Evolutionary conservation across 1,140 invertebrate genomes (phyloP).

Genomic region (Prorops nasuta): DNA sequence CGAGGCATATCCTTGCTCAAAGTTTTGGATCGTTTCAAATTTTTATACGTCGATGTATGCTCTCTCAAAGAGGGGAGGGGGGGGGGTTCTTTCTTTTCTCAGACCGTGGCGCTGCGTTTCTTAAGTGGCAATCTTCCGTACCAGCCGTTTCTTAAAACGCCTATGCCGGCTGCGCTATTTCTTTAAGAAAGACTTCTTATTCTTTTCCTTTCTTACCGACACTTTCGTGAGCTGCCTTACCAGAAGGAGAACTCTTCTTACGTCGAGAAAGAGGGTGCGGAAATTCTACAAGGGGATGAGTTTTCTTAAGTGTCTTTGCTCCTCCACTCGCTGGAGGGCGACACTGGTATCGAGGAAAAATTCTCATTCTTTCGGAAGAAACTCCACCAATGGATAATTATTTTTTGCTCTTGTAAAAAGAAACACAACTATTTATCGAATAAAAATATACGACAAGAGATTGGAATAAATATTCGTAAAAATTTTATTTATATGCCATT

Average conservation of each 20-base stretch:
- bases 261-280: constrained; percentile 36
- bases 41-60: no score
- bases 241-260: constrained; percentile 47
- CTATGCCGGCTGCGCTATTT: constrained; percentile 44
- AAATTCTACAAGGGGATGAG: constrained; percentile 38
- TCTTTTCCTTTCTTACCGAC: constrained; percentile 56
- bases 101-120: constrained; percentile 38
- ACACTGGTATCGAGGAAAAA: constrained; percentile 37
- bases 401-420: neutral
- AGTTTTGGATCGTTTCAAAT: no score
- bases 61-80: no score
- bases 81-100: no score
- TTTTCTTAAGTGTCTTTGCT: constrained; percentile 54
- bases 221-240: constrained; percentile 45
- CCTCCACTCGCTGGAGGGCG: constrained; percentile 49
- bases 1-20: no score
- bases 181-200: constrained; percentile 48
- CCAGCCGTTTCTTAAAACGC: constrained; percentile 42
- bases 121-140: constrained; percentile 25
- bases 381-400: no score
- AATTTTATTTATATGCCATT: no score
- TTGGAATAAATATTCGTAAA: no score
- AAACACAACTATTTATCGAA: no score
- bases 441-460: no score
- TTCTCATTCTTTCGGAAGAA: no score